These are phyloP conservation scores for Diachasma alloeum DNA, from an alignment of 1,140 invertebrate species.

Conservation along the genomic window DNA sequence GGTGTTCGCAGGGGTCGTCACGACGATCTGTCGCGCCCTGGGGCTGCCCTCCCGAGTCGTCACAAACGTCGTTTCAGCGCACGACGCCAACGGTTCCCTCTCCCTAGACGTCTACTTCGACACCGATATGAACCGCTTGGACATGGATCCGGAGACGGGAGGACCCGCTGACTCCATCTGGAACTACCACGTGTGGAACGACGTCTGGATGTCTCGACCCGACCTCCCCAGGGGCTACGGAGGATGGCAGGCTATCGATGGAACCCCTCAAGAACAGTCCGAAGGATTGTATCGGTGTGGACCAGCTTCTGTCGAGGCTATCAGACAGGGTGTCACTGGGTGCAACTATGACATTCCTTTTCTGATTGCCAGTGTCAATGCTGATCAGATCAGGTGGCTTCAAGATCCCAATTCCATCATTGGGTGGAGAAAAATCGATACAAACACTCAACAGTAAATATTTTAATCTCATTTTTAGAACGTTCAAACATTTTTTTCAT, in stretches of 20 bases:
- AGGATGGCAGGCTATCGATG: conserved; percentile 74
- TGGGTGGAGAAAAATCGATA: conserved; percentile 72
- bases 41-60: conserved; percentile 71
- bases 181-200: conserved; percentile 81
- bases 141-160: conserved; percentile 50
- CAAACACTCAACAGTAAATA: conserved; percentile 75
- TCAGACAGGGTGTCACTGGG: conserved; percentile 70
- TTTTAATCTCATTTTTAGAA: neutral
- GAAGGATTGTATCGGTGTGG: conserved; percentile 70
- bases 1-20: conserved; percentile 73
- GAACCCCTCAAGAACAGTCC: conserved; percentile 68
- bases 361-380: conserved; percentile 74
- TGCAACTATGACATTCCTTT: conserved; percentile 72
- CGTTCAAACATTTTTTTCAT: neutral
- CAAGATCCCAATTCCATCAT: conserved; percentile 65
- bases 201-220: conserved; percentile 74
- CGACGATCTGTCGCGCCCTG: conserved; percentile 69
- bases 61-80: conserved; percentile 72
- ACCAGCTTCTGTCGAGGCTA: conserved; percentile 71
- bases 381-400: conserved; percentile 72
- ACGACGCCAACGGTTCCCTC: conserved; percentile 70
- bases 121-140: conserved; percentile 59
- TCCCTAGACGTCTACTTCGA: conserved; percentile 72
- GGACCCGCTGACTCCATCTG: conserved; percentile 55
- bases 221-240: conserved; percentile 68